Evolutionary conservation across 2,888 invertebrate species (phyloP).

Genomic region (Cerastis rubricosa): DNA sequence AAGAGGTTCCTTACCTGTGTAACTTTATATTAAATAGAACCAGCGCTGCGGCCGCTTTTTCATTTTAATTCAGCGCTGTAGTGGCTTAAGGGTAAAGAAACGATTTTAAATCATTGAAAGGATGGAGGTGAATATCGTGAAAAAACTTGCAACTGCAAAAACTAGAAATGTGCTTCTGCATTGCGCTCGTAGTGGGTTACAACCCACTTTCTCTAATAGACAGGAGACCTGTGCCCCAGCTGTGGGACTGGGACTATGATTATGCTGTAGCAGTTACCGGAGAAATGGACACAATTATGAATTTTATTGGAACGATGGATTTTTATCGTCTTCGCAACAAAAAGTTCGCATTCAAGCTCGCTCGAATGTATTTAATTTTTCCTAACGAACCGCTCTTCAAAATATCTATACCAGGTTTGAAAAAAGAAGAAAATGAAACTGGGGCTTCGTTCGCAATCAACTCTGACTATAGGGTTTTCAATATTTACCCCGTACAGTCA

Average conservation of each 20-base stretch:
- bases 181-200: neutral
- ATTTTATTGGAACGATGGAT: conserved; percentile 1
- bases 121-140: neutral
- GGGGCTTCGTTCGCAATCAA: conserved; percentile 35
- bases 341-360: neutral
- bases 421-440: conserved; percentile 17
- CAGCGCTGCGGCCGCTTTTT: conserved; percentile 11
- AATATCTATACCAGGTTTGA: conserved; percentile 24
- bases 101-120: conserved; percentile 14
- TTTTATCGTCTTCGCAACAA: conserved; percentile 6
- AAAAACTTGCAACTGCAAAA: neutral
- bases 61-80: conserved; percentile 24
- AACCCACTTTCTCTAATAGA: neutral
- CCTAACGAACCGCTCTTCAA: conserved; percentile 37
- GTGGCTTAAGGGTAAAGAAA: neutral
- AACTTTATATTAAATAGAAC: conserved; percentile 65
- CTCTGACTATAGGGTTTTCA: conserved; percentile 1
- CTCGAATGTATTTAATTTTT: conserved; percentile 24
- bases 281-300: conserved; percentile 1
- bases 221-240: neutral
- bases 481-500: neutral
- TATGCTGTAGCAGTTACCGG: neutral
- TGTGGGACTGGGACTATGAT: neutral
- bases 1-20: conserved; percentile 72
- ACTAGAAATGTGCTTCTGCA: neutral